Base-by-base conservation (phyloP, 2,888 invertebrate species). In the Pharmacophagus antenor region DNA sequence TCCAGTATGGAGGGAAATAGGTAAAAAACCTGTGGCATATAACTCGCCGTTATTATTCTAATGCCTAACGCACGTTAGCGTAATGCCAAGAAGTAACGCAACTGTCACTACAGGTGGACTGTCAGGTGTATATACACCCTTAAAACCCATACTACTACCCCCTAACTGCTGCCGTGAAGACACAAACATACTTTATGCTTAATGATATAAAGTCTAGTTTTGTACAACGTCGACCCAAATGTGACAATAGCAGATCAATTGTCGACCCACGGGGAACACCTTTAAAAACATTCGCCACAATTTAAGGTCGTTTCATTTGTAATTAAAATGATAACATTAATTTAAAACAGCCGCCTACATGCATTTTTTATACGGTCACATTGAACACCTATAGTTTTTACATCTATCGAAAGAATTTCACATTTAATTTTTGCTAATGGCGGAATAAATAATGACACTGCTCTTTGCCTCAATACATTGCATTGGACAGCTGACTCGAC, bases 81-180 rank as follows among this genome's bases (percentile, higher is more conserved):
- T 71, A 72, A 71, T 67, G 69, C 71, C 76, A 84, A 85, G 81
- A 84, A 83, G 83, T 84, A 77, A 82, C 76, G 74, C 84, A 85
- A 85, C 83, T 84, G 81, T 75, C 78, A 68, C 54, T 81, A 82
- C 83, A 83, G 85, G 82, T 84, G 85, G 77, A 55, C 67, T 51
- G 52, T 62, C 79, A 82, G 86, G 85, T 84, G 84, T 86, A 84
- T 64, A 61, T 68, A 64, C 73, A 75, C 83, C 80, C 80, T 77
- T 78, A 74, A 68, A 63, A 66, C 64, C 59, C 60, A 23, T 47
- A 51, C 53, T 65, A 53, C 44, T 20, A 56, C 21, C 27, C 21
- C 1, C 2, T n/a, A n/a, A n/a, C n/a, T n/a, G n/a, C n/a, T n/a
- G n/a, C n/a, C 20, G 46, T 8, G 27, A 47, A 54, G 46, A 50